phyloP scores from a whole-genome alignment of 2,888 invertebrate species.

The Oligia strigilis region DNA sequence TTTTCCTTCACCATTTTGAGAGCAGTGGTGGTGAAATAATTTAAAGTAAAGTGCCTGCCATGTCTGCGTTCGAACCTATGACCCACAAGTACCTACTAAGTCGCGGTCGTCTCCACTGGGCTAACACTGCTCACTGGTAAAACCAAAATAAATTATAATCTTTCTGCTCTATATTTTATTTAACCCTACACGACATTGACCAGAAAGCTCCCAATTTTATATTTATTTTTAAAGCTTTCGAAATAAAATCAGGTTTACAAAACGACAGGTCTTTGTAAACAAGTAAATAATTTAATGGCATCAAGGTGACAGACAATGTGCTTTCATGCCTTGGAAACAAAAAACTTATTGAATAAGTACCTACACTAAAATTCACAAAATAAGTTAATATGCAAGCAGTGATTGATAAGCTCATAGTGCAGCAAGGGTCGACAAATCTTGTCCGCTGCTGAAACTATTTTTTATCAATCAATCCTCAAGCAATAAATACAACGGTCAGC shows the following conservation, averaged over 20 bases:
- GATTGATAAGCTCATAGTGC: neutral
- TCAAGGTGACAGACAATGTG: slow-evolving; percentile 41
- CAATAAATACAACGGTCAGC: neutral
- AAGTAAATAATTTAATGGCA: slow-evolving; percentile 26
- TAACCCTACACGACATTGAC: slow-evolving; percentile 28
- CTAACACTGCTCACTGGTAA: neutral
- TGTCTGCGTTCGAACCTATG: neutral
- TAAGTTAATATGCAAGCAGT: neutral
- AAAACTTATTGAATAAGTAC: neutral
- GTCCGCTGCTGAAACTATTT: neutral
- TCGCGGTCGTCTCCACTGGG: neutral
- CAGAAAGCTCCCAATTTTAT: neutral
- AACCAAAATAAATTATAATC: neutral
- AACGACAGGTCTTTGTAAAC: slow-evolving; percentile 29
- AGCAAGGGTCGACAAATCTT: neutral
- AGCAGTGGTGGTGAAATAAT: neutral
- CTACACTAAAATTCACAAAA: neutral
- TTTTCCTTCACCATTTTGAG: neutral
- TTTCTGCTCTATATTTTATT: slow-evolving; percentile 3
- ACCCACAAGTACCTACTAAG: neutral
- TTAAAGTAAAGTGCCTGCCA: neutral
- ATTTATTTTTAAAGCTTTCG: slow-evolving; percentile 25
- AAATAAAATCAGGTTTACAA: slow-evolving; percentile 35
- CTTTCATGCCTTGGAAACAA: slow-evolving; percentile 40
- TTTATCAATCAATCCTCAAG: neutral